These are phyloP conservation scores for Forbesichthys papilliferus DNA, from an alignment of 2,113 vertebrate genomes.

Conservation along the genomic window DNA sequence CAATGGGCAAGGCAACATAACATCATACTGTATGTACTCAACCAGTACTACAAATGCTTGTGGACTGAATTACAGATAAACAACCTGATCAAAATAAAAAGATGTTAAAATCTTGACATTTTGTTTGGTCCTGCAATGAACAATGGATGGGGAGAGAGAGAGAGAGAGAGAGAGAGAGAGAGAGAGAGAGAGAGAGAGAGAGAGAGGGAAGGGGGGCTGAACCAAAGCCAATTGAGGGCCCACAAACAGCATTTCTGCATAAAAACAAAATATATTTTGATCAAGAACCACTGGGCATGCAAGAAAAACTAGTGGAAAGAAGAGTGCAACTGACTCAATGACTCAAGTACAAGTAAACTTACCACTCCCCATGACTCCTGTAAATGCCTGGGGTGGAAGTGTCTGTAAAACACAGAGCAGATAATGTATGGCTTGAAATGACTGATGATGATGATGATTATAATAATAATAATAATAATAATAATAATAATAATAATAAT, in stretches of 20 bases:
- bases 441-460: no score
- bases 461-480: no score
- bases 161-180: not conserved
- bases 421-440: slow-evolving; percentile 2
- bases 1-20: no score
- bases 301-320: slow-evolving; percentile 37
- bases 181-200: not conserved
- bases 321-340: slow-evolving; percentile 25
- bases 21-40: no score
- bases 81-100: no score
- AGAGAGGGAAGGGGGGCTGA: slow-evolving; percentile 10
- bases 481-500: no score
- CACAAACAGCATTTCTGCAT: slow-evolving; percentile 57
- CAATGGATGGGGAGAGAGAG: not conserved
- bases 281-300: slow-evolving; percentile 35
- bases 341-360: slow-evolving; percentile 31
- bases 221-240: slow-evolving; percentile 53
- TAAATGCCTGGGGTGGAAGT: slow-evolving; percentile 35
- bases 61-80: no score
- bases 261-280: slow-evolving; percentile 73
- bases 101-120: no score
- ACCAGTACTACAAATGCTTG: no score
- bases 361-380: slow-evolving; percentile 77
- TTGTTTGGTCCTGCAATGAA: not conserved
- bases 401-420: slow-evolving; percentile 31